phyloP scores from a whole-genome alignment of 2,113 vertebrate species.

The Chaenocephalus aceratus region DNA sequence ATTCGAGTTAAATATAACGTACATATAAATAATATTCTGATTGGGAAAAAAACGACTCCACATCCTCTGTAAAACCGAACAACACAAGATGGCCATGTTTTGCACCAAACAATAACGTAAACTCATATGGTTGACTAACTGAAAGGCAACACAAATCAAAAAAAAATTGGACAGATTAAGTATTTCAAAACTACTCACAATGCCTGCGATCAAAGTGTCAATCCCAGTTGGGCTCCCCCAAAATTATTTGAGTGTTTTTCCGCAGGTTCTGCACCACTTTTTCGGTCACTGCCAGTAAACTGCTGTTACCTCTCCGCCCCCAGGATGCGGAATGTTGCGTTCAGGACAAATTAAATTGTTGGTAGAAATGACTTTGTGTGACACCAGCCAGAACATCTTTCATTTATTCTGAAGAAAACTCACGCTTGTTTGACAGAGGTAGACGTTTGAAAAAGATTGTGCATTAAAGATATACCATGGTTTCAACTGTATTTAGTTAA shows the following conservation, averaged over 20 bases:
- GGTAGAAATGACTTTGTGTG: background rate
- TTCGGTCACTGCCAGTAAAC: conserved; percentile 15
- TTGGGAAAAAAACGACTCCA: too few relatives aligned
- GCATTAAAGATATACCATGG: background rate
- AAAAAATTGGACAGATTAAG: background rate
- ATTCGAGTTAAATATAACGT: accelerated
- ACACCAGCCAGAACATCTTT: too few relatives aligned
- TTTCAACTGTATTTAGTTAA: background rate
- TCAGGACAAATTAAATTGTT: background rate
- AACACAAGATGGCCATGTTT: conserved; percentile 2
- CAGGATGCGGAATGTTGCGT: conserved; percentile 20
- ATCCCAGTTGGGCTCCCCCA: background rate
- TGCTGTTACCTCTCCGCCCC: conserved; percentile 11
- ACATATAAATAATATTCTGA: too few relatives aligned
- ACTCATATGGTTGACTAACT: background rate
- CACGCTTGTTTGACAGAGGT: background rate
- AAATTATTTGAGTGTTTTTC: background rate
- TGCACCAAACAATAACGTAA: conserved; percentile 13
- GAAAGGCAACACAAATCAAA: background rate
- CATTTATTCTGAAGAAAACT: background rate
- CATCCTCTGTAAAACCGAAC: background rate
- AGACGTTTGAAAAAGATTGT: background rate
- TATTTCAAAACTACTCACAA: conserved; percentile 19
- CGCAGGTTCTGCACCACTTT: background rate
- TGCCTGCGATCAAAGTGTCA: background rate